Conservation (phyloP, 2,797 vertebrate genomes). For the Paguma larvata region DNA sequence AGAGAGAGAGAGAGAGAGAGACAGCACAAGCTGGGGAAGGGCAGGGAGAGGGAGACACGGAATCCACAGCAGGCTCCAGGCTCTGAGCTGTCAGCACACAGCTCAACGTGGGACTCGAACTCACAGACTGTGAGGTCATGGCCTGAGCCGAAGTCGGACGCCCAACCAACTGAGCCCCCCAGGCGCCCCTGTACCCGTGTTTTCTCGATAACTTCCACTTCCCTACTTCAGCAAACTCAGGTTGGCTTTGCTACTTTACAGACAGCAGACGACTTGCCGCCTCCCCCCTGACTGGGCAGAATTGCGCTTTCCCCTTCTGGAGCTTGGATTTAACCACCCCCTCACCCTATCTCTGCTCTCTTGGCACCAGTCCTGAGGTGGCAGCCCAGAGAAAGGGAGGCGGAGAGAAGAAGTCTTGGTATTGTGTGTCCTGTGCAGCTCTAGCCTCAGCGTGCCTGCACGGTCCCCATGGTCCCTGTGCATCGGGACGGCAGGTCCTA, state of each 20-base stretch:
- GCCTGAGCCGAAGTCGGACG: too few species aligned
- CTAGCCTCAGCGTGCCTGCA: accelerated
- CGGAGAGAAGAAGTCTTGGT: not conserved
- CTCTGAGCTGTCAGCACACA: too few species aligned
- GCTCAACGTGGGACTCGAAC: accelerated
- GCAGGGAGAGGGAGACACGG: too few species aligned
- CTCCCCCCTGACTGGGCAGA: not conserved
- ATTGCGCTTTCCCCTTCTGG: not conserved
- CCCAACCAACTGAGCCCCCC: accelerated
- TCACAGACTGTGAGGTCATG: too few species aligned
- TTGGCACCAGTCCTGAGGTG: not conserved
- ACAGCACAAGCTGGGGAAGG: too few species aligned
- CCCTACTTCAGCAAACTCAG: not conserved
- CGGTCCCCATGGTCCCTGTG: not conserved
- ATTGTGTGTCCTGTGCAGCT: not conserved
- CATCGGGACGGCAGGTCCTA: constrained; percentile 73
- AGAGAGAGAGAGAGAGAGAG: too few species aligned
- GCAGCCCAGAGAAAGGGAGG: not conserved
- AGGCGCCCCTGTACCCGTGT: not conserved
- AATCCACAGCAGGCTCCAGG: too few species aligned
- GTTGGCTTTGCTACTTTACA: not conserved
- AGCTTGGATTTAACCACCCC: not conserved
- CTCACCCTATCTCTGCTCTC: not conserved
- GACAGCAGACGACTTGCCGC: not conserved
- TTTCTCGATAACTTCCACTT: not conserved